Evolutionary conservation across 2,888 invertebrate genomes (phyloP).

Genomic region (Pimpla rufipes): DNA sequence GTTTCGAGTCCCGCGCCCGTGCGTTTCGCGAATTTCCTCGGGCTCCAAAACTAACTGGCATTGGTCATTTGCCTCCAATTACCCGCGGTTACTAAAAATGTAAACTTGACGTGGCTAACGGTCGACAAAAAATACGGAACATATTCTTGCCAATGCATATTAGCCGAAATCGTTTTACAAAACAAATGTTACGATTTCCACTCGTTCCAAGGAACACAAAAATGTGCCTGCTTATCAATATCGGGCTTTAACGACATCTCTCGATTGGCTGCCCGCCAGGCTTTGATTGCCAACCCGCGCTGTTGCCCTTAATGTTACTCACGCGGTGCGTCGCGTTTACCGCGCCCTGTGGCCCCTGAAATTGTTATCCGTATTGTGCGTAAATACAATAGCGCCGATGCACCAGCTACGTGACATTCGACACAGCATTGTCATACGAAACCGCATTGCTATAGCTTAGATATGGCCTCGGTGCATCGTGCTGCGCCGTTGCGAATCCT

Average conservation of each 20-base stretch:
- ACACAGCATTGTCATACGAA: conserved; percentile 29
- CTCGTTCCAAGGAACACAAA: not conserved
- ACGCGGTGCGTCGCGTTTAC: not conserved
- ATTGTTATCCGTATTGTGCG: conserved; percentile 51
- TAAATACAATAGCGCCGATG: conserved; percentile 14
- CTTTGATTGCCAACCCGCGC: not conserved
- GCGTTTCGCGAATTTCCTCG: conserved; percentile 5
- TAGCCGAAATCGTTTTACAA: no score
- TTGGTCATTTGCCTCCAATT: not conserved
- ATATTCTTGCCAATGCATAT: not conserved
- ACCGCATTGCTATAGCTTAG: conserved; percentile 3
- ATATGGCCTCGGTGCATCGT: not conserved
- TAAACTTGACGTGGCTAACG: not conserved
- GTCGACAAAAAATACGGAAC: not conserved
- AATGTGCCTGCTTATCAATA: not conserved
- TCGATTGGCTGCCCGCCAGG: not conserved
- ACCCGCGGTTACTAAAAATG: not conserved
- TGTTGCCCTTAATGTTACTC: not conserved
- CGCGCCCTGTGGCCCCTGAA: conserved; percentile 3
- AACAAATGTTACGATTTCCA: not conserved
- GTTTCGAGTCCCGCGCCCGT: conserved; percentile 10
- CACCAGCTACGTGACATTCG: conserved; percentile 40
- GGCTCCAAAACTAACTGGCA: not conserved
- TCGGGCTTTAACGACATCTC: not conserved
- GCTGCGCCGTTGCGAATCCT: not conserved